Evolutionary conservation across 2,113 vertebrate genomes (phyloP).

Genomic region (Gymnogyps californianus): DNA sequence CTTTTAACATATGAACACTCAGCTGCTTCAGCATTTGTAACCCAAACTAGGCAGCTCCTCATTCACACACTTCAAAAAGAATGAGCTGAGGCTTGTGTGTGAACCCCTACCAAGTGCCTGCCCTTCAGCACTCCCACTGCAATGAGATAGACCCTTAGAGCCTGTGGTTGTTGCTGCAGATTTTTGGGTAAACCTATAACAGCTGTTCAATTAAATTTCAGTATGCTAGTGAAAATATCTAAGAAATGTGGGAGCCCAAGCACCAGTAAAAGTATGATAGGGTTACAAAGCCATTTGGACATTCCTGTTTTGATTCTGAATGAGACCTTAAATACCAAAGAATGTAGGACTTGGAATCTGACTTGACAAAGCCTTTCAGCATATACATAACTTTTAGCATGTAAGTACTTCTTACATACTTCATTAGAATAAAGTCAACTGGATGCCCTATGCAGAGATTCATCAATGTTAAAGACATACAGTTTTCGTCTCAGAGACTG

Average conservation of each 20-base stretch:
- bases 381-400: neutral
- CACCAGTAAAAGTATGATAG: neutral
- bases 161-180: neutral
- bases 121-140: neutral
- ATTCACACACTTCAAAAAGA: neutral
- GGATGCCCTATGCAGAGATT: neutral
- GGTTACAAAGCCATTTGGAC: neutral
- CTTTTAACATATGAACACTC: neutral
- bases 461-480: neutral
- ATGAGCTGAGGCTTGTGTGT: neutral
- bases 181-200: neutral
- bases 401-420: neutral
- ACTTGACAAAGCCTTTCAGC: neutral
- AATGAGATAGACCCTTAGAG: neutral
- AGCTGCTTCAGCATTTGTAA: neutral
- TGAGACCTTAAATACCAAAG: neutral
- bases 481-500: neutral
- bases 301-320: neutral
- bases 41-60: neutral
- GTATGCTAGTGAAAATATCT: neutral
- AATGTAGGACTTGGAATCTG: neutral
- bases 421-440: neutral
- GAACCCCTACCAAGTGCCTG: neutral
- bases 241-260: neutral
- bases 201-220: neutral